Conservation (phyloP, 2,113 vertebrate species). For the Eulemur rufifrons region DNA sequence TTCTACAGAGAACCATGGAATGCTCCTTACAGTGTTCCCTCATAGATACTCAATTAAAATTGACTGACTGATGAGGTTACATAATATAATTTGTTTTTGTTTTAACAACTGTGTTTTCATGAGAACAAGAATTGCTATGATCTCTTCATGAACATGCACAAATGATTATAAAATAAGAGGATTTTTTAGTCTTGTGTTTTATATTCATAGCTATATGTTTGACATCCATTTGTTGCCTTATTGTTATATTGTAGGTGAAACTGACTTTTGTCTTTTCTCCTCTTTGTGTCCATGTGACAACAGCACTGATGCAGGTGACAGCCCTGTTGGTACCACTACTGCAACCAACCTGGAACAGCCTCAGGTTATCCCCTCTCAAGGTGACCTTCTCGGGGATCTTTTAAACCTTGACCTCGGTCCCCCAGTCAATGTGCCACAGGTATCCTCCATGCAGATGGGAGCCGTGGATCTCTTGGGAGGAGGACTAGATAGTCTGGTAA, state of each 20-base stretch:
- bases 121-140: background rate
- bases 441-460: constrained; percentile 95
- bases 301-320: constrained; percentile 95
- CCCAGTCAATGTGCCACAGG: constrained; percentile 95
- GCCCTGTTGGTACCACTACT: constrained; percentile 90
- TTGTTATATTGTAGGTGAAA: background rate
- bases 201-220: background rate
- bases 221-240: background rate
- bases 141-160: background rate
- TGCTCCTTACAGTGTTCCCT: background rate
- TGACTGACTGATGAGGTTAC: background rate
- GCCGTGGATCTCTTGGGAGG: constrained; percentile 97
- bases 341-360: constrained; percentile 91
- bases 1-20: background rate
- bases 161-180: background rate
- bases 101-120: background rate
- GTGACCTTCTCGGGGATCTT: constrained; percentile 96
- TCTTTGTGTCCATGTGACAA: background rate
- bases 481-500: constrained; percentile 97
- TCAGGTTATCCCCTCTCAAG: constrained; percentile 95
- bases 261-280: constrained; percentile 27
- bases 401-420: constrained; percentile 97
- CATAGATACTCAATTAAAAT: constrained; percentile 10
- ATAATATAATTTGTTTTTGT: background rate
- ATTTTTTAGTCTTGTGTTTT: background rate